phyloP scores from a whole-genome alignment of 2,113 vertebrate species.

The Oreotrochilus melanogaster region DNA sequence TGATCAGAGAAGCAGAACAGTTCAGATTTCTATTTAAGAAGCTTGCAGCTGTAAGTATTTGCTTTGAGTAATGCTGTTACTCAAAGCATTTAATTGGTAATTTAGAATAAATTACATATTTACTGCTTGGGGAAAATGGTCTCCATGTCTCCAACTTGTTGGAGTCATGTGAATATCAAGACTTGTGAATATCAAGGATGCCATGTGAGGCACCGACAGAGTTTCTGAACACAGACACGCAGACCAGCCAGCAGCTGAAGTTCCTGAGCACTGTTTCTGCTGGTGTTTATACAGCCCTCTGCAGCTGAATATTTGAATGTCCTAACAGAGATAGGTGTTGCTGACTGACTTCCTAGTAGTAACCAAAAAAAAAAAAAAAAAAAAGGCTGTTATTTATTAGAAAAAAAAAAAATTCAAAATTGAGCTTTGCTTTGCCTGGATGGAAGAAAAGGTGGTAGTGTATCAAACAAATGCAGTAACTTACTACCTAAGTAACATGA shows the following conservation, averaged over 20 bases:
- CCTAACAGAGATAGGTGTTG: not conserved
- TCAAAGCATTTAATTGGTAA: too few species aligned
- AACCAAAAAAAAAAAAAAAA: not conserved
- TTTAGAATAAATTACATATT: not conserved
- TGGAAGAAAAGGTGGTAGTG: not conserved
- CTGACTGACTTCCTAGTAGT: not conserved
- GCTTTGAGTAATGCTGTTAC: not conserved
- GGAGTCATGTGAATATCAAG: not conserved
- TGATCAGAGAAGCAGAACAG: constrained; percentile 94
- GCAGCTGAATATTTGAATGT: not conserved
- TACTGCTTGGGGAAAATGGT: not conserved
- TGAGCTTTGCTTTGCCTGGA: not conserved
- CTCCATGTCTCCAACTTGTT: not conserved
- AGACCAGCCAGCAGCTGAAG: not conserved
- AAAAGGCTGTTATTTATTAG: not conserved
- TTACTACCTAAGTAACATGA: not conserved
- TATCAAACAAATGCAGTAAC: not conserved
- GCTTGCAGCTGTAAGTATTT: constrained; percentile 81
- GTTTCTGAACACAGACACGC: not conserved
- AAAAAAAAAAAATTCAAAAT: too few species aligned
- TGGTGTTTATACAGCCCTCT: not conserved
- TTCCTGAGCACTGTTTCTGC: not conserved
- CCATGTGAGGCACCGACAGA: not conserved
- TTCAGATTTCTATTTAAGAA: constrained; percentile 94
- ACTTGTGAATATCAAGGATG: not conserved